phyloP scores from a whole-genome alignment of 2,888 invertebrate genomes.

The Trachelus stipa region DNA sequence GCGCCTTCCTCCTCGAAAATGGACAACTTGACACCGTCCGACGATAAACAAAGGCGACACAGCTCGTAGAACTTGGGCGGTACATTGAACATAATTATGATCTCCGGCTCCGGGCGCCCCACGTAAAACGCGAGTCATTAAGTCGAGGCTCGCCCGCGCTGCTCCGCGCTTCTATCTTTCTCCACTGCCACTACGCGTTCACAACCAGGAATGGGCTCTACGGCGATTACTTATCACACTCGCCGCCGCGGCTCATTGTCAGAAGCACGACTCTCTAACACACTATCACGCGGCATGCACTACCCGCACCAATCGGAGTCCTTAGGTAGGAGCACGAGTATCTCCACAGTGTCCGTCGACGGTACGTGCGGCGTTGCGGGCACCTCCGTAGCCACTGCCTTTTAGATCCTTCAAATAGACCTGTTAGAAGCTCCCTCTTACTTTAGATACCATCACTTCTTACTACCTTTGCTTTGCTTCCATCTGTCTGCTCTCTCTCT shows the following conservation, averaged over 20 bases:
- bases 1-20: slow-evolving; percentile 82
- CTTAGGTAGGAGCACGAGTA: background rate
- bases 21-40: slow-evolving; percentile 80
- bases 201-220: slow-evolving; percentile 36
- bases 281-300: background rate
- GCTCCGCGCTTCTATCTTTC: slow-evolving; percentile 46
- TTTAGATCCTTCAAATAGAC: slow-evolving; percentile 11
- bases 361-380: slow-evolving; percentile 26
- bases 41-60: slow-evolving; percentile 93
- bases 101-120: slow-evolving; percentile 50
- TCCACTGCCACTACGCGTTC: slow-evolving; percentile 57
- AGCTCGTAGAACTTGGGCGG: slow-evolving; percentile 93
- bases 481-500: background rate
- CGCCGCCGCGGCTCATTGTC: slow-evolving; percentile 60
- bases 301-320: background rate
- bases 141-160: slow-evolving; percentile 40
- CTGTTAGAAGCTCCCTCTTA: background rate
- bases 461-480: background rate
- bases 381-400: slow-evolving; percentile 22
- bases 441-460: background rate
- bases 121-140: slow-evolving; percentile 58
- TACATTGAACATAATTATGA: slow-evolving; percentile 89
- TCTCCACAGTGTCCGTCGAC: slow-evolving; percentile 7
- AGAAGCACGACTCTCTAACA: slow-evolving; percentile 48
- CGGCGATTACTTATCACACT: slow-evolving; percentile 59